phyloP scores from a whole-genome alignment of 2,113 vertebrate species.

The Thryonomys swinderianus region DNA sequence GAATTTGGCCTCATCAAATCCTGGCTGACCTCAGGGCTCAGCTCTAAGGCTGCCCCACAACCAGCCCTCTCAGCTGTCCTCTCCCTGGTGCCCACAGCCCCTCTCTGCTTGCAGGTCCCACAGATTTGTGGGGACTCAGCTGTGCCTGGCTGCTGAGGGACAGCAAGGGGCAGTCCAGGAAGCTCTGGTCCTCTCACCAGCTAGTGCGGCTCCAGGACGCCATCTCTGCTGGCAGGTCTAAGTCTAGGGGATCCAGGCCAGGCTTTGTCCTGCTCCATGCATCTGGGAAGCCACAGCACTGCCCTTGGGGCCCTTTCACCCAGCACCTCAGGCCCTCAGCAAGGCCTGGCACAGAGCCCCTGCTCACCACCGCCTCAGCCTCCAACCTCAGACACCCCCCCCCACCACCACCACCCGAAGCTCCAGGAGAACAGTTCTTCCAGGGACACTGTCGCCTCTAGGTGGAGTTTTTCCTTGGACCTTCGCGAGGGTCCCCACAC shows the following conservation, averaged over 20 bases:
- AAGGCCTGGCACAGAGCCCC: not conserved
- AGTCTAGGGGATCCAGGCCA: not conserved
- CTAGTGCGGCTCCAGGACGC: not conserved
- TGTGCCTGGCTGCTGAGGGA: not conserved
- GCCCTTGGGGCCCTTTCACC: not conserved
- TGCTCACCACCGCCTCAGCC: too few relatives aligned
- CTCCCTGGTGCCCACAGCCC: too few relatives aligned
- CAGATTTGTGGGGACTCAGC: too few relatives aligned
- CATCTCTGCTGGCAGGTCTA: not conserved
- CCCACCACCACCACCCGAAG: too few relatives aligned
- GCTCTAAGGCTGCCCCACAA: not conserved
- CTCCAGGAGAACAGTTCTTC: not conserved
- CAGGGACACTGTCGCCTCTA: not conserved
- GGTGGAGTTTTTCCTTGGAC: too few relatives aligned
- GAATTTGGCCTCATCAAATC: not conserved
- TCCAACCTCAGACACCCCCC: too few relatives aligned
- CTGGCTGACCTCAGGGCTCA: not conserved
- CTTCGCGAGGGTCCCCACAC: not conserved
- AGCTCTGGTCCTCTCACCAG: too few relatives aligned
- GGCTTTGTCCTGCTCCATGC: not conserved
- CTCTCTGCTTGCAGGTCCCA: not conserved
- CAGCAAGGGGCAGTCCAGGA: slow-evolving; percentile 54
- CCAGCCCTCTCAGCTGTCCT: not conserved
- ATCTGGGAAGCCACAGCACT: not conserved
- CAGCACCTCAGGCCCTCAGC: not conserved